Base-by-base conservation (phyloP, 2,797 vertebrate genomes). In the Tarsius wallacei region DNA sequence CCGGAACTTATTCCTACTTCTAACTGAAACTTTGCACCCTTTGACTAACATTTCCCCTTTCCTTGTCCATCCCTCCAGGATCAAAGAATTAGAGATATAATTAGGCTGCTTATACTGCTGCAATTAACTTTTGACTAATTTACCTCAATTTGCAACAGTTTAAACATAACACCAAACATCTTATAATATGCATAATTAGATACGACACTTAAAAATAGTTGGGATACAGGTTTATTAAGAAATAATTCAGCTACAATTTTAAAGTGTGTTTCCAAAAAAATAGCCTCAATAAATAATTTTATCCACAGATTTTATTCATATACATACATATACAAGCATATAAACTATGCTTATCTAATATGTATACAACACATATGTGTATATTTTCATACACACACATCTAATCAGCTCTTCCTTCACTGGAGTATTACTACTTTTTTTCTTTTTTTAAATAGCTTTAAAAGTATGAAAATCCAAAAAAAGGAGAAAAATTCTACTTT, bases 161-260 rank as follows among this genome's bases (percentile, higher is more conserved):
- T 80, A 97, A 93, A 91, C 74, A 96, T 81, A 90, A 83, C 49
- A 93, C 7, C 49, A 90, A 94, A 21, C 14, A 90, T 26, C 93
- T 51, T 84, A 90, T 83, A 80, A 90, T 63, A 94, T 8, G 87
- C 17, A 26, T 22, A 87, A 80, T 49, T 42, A 90, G 31, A 61
- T 9, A 7, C 4, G 78, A 73, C 42, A 95, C 57, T 70, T 94
- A 87, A 78, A 97, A 94, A 87, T 28, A 92, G 26, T 22, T 91
- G 74, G 14, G 53, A 91, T 74, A 84, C 7, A 89, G 15, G 51
- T 94, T 71, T 74, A 70, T 63, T 84, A 55, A 91, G 28, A 91
- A 96, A 86, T 10, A 87, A 90, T 92, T 87, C 53, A 73, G 42
- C 49, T 90, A 53, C 9, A 55, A 73, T 91, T 97, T 93, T 57